phyloP scores from a whole-genome alignment of 2,888 invertebrate genomes.

The Cancer borealis region DNA sequence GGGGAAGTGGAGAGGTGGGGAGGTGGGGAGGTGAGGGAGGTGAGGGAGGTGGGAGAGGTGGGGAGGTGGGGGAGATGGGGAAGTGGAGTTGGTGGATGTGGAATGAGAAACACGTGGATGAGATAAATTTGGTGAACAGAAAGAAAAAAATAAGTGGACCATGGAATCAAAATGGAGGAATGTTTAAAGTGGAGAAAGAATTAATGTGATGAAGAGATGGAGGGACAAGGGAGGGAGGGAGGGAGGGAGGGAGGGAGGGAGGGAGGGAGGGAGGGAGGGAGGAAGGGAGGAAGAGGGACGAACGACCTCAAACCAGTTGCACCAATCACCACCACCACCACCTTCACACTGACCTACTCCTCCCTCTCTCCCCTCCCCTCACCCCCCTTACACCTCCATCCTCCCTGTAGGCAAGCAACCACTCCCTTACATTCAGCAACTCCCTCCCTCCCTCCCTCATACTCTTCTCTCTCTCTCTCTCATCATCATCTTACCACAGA shows the following conservation, averaged over 20 bases:
- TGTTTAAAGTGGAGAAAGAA: too few species aligned
- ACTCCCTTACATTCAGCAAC: not conserved
- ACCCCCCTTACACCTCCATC: not conserved
- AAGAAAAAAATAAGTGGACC: too few species aligned
- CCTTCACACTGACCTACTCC: not conserved
- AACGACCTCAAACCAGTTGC: conserved; percentile 11
- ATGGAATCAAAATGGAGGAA: too few species aligned
- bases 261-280: not conserved
- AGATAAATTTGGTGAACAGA: not conserved
- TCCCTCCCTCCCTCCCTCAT: not conserved
- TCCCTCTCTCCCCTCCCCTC: not conserved
- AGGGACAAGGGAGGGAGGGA: not conserved
- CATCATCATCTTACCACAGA: not conserved
- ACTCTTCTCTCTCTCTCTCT: conserved; percentile 15
- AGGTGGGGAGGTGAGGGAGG: not conserved
- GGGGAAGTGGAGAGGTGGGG: too few species aligned
- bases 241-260: not conserved
- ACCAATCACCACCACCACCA: not conserved
- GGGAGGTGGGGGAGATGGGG: not conserved
- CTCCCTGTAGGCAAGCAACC: not conserved
- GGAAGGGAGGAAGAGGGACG: not conserved
- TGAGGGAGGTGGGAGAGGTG: not conserved
- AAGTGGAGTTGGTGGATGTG: not conserved
- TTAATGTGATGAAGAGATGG: not conserved
- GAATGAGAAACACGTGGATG: not conserved